Base-by-base conservation (phyloP, 2,113 vertebrate species). In the Hippocampus guttulatus region DNA sequence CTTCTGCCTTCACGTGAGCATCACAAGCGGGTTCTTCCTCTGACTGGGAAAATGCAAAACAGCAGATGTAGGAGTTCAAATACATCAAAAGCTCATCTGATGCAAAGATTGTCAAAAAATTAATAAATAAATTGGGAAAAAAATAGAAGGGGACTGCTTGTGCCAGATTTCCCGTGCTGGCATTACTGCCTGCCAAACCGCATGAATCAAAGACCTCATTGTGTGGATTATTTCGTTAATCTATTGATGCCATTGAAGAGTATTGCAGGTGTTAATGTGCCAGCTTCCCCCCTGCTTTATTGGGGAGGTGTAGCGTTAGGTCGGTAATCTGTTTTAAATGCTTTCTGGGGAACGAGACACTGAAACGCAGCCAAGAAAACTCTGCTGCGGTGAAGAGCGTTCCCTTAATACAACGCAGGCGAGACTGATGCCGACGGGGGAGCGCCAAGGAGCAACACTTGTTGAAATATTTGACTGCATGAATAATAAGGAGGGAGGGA, bases 171-270 rank as follows among this genome's bases (percentile, higher is more conserved):
- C 78, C 84, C 63, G 73, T 84, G 88, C 86, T 84, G 87, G 70
- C 86, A 58, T 84, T 75, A 71, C 52, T 80, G 85, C 64, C 84
- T 91, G 89, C 91, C 91, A 92, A 91, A 81, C 74, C 82, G 75
- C 83, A 84, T 76, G 80, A 91, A 91, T 91, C 88, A 90, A 89
- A 92, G 88, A 81, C 84, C 86, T 90, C 87, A 90, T 91, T 89
- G 85, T 89, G 88, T 89, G 88, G 91, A 92, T 92, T 92, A 91
- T 87, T 85, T 81, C 75, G 86, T 88, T 91, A 91, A 92, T 91
- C 91, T 92, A 88, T 85, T 91, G 89, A 90, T 89, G 86, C 88
- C 83, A 89, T 88, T 89, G 86, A 90, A 87, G 83, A 79, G 83
- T 85, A 88, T 88, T 86, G 85, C 88, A 90, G 88, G 89, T 90